These are phyloP conservation scores for Colossoma macropomum DNA, from an alignment of 2,113 vertebrate genomes.

Conservation along the genomic window DNA sequence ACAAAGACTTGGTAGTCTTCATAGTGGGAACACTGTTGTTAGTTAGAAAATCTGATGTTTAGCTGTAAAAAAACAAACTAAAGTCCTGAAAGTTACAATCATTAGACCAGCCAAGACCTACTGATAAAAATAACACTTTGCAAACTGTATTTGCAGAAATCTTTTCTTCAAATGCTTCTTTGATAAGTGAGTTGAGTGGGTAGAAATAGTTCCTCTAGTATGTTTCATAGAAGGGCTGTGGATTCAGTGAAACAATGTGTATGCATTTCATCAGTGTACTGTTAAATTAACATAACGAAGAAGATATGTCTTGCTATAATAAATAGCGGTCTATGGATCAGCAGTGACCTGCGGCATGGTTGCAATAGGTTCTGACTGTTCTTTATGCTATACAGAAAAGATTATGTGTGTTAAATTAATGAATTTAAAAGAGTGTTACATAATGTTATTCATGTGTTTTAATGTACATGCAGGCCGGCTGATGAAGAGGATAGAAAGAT, in stretches of 20 bases:
- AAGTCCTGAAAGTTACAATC: not conserved
- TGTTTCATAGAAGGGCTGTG: not conserved
- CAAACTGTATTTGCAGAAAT: not conserved
- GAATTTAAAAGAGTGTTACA: not conserved
- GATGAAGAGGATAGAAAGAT: not conserved
- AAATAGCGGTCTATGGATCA: not conserved
- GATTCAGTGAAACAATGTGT: not conserved
- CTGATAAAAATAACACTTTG: not conserved
- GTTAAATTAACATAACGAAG: not conserved
- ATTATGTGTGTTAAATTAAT: not conserved
- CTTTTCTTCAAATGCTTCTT: slow-evolving; percentile 24
- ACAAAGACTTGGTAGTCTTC: not conserved
- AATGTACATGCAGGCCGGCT: not conserved
- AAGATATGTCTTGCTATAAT: not conserved
- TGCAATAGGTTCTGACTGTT: slow-evolving; percentile 32
- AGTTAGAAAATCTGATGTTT: slow-evolving; percentile 12
- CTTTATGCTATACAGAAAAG: not conserved
- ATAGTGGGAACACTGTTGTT: not conserved
- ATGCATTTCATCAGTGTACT: not conserved
- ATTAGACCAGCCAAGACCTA: slow-evolving; percentile 28
- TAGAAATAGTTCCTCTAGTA: not conserved
- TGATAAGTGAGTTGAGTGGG: not conserved
- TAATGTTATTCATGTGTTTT: no score
- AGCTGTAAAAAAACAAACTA: slow-evolving; percentile 2
- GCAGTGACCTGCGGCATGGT: not conserved